Percentiles rank a stretch among this genome's conserved stretches.
Evolutionary conservation across 1,140 invertebrate genomes (phyloP).

Genomic region (Mactra quadrangularis): DNA sequence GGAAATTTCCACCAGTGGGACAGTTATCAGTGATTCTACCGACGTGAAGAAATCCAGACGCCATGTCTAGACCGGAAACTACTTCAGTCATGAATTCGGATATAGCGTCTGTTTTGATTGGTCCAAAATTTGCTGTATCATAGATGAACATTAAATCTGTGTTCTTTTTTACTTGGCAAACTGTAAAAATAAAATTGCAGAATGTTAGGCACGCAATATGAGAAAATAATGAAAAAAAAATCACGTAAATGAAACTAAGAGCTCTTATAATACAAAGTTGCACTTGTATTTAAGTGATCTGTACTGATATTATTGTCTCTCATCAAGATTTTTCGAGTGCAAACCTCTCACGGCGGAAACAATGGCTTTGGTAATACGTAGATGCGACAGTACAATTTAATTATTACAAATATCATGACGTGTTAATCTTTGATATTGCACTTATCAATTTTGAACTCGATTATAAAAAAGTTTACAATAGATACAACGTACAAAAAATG

Average conservation of each 20-base stretch:
- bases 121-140: slow-evolving; percentile 65
- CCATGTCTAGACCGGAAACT: slow-evolving; percentile 63
- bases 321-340: no score
- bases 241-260: neutral
- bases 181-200: slow-evolving; percentile 54
- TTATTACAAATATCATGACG: no score
- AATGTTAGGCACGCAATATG: neutral
- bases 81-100: slow-evolving; percentile 65
- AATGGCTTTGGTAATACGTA: no score
- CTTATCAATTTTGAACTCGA: no score
- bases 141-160: slow-evolving; percentile 75
- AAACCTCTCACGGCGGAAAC: no score
- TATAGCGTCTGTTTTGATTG: slow-evolving; percentile 51
- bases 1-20: slow-evolving; percentile 65
- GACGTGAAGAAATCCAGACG: slow-evolving; percentile 63
- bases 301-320: no score
- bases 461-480: no score
- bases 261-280: no score
- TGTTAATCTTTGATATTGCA: no score
- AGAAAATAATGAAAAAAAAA: neutral
- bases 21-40: slow-evolving; percentile 69
- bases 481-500: no score
- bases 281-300: no score
- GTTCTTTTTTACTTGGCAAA: slow-evolving; percentile 48
- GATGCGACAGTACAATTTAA: no score